Evolutionary conservation across 1,140 invertebrate species (phyloP).

Genomic region (Cylas formicarius): DNA sequence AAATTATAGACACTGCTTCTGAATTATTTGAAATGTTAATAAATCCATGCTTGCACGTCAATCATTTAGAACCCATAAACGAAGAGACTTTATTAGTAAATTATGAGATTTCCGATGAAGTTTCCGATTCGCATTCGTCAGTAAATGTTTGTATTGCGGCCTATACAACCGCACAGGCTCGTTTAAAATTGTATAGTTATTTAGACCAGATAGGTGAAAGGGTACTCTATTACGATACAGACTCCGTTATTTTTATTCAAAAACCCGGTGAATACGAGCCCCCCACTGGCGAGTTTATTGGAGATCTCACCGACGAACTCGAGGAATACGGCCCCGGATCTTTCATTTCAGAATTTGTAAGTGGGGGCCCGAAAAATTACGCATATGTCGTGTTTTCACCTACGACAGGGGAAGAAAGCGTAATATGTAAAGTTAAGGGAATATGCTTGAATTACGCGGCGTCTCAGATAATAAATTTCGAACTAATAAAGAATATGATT

Average conservation of each 20-base stretch:
- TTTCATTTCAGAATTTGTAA: conserved; percentile 32
- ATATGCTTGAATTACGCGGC: no score
- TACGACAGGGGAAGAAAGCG: no score
- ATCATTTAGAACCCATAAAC: not conserved
- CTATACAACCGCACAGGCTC: conserved; percentile 37
- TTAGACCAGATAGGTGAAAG: conserved; percentile 5
- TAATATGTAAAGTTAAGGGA: no score
- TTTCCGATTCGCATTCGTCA: not conserved
- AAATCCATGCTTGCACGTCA: conserved; percentile 2
- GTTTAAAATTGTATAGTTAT: conserved; percentile 15
- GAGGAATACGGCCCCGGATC: conserved; percentile 28
- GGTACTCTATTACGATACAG: conserved; percentile 38
- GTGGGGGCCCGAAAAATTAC: conserved; percentile 36
- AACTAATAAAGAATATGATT: no score
- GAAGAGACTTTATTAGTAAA: conserved; percentile 4
- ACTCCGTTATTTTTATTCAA: conserved; percentile 10
- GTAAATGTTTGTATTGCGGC: conserved; percentile 38
- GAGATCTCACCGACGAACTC: conserved; percentile 35
- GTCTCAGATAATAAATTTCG: no score
- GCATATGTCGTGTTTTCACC: no score
- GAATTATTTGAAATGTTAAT: conserved; percentile 13
- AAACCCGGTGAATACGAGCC: conserved; percentile 16
- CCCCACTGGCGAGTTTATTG: conserved; percentile 29
- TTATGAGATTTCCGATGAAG: conserved; percentile 9
- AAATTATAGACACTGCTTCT: not conserved